Base-by-base conservation (phyloP, 2,797 vertebrate genomes). In the Neostethus bicornis region DNA sequence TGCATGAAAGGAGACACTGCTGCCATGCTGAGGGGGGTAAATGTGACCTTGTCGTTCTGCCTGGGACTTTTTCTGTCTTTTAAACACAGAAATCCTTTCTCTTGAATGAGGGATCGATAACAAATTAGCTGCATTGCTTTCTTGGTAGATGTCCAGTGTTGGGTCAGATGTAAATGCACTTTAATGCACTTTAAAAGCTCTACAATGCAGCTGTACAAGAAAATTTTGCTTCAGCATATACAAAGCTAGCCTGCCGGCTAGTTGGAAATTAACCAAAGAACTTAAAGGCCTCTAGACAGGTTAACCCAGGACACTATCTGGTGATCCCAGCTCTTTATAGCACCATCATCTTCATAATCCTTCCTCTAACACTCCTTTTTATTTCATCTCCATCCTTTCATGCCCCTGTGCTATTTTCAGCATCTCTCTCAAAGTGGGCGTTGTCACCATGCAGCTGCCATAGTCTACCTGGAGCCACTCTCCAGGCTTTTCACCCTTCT, bases 31-130 rank as follows among this genome's bases (percentile, higher is more conserved):
- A 85, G 67, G 25, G 47, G 75, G 38, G 29, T 37, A 80, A 81
- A 85, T 39, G 16, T 81, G 77, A 90, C 84, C 86, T 88, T 83
- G 81, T 71, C 64, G 53, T 32, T 69, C 48, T 51, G 49, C 19
- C 16, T 71, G 45, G 29, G 45, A 32, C 49, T 66, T 51, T 35
- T 51, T 66, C 31, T 14, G 4, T 50, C 26, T 52, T 11, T 20
- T 4, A 47, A 32, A 38, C 2, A 21, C 3, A 50, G 24, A 58
- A 49, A 55, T 48, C 1, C 13, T 54, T 44, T 28, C 59, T 37
- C 7, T 28, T 37, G 28, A 48, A 50, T 46, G 44, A 13, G 14
- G 11, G 25, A 49, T 74, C 38, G 21, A 66, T 61, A 65, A 1
- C 13, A 47, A 5, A 58, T 60, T n/a, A 38, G 51, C 50, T 55